Evolutionary conservation across 2,113 vertebrate genomes (phyloP), one percentile per base, ranked within the genome.

Genomic region (Neolamprologus hecqui): DNA sequence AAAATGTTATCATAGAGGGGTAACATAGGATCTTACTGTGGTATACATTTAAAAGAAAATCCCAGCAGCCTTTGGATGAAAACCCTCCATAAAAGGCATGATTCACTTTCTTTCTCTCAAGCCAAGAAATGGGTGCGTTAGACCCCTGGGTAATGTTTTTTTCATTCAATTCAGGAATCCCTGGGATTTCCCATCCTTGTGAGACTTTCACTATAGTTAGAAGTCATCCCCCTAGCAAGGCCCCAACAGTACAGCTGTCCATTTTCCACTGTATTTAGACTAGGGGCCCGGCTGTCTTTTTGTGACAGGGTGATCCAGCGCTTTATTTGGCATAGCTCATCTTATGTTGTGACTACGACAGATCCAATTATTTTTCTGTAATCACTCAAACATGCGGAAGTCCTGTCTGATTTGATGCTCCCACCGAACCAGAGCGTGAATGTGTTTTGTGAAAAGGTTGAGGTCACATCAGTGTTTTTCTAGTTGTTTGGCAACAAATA

Each of bases 311-410:
- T 88, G 75, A 92, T 86, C 84, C 82, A 87, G 65, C 75, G 19
- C 47, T 92, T 88, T 94, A 92, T 95, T 95, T 95, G 86, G 86
- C 91, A 93, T 95, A 92, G 87, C 70, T 85, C 84, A 21, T 87
- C 33, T 85, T 49, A 58, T 95, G 89, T 95, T 96, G 85, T 93
- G 94, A 28, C 94, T 95, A 91, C 19, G 53, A 55, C 9, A 17
- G 65, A 60, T 82, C 89, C 79, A 92, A 85, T 91, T 90, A 90
- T 86, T 91, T 84, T 33, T 85, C 23, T 73, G 77, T 4, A 7
- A 45, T 84, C 68, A 79, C 83, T 88, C 35, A 68, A 80, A 63
- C n/a, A 81, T 79, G 40, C n/a, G 21, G 86, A 92, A 33, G 80
- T 84, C 81, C 89, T 82, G 82, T 90, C 87, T 89, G 23, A 26